These are phyloP conservation scores for Chironex yamaguchii DNA, from an alignment of 30 jellyfish, hydroid and myxozoan species.

Conservation along the genomic window DNA sequence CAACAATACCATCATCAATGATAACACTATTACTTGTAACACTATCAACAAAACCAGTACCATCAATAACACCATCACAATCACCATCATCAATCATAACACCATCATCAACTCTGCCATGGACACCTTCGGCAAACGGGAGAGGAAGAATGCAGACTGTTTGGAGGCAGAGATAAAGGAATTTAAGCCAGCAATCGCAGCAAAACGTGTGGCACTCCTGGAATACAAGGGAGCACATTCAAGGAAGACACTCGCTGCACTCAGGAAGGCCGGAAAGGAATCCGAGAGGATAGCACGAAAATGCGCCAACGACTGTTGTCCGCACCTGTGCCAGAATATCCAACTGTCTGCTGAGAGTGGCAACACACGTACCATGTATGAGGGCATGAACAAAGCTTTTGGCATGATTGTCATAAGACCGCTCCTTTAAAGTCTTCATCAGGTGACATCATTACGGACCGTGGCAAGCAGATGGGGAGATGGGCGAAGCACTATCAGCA, in stretches of 20 bases:
- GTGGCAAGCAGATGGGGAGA: conserved; percentile 40
- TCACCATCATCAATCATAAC: conserved; percentile 3
- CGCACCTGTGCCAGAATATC: conserved; percentile 4
- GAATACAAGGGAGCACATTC: background rate
- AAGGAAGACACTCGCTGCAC: background rate
- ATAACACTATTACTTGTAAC: too few relatives aligned
- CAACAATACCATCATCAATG: too few relatives aligned
- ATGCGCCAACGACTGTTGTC: conserved; percentile 32
- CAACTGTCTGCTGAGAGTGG: conserved; percentile 6
- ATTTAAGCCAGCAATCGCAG: background rate
- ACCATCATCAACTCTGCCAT: conserved; percentile 21
- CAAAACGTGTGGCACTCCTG: background rate
- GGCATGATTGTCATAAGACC: too few relatives aligned
- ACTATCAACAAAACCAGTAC: too few relatives aligned
- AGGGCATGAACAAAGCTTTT: conserved; percentile 19
- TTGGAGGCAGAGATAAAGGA: background rate
- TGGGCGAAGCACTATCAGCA: conserved; percentile 61
- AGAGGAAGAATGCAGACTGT: conserved; percentile 1
- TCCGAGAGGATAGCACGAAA: background rate
- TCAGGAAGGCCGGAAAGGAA: background rate
- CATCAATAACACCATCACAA: too few relatives aligned
- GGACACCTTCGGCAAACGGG: conserved; percentile 38
- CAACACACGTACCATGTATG: conserved; percentile 14
- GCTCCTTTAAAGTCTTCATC: conserved; percentile 2
- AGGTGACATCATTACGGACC: conserved; percentile 1